Conservation (phyloP, 53 echinoderm and acorn worm species). For the Holothuria scabra region DNA sequence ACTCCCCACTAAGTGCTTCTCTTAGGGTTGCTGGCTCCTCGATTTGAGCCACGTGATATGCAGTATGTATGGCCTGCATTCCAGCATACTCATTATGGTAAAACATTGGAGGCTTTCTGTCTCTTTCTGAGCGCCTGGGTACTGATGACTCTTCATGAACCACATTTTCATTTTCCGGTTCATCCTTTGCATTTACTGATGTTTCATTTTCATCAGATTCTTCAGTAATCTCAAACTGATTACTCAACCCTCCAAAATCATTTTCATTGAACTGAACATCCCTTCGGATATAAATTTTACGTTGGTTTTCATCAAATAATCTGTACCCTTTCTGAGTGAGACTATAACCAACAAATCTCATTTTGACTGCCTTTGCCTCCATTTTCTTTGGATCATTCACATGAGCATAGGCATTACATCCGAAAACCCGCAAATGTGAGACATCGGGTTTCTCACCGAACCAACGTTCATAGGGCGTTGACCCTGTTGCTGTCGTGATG, state of each 20-base stretch:
- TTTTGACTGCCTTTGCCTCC: neutral
- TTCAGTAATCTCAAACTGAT: too few species aligned
- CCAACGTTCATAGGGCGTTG: slow-evolving; percentile 4
- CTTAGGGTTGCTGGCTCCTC: neutral
- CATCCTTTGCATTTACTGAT: too few species aligned
- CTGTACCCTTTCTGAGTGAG: slow-evolving; percentile 12
- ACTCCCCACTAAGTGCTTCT: slow-evolving; percentile 18
- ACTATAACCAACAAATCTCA: neutral
- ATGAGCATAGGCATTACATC: too few species aligned
- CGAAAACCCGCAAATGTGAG: slow-evolving; percentile 8
- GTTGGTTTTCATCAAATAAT: too few species aligned
- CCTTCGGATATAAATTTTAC: too few species aligned
- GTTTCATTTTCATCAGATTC: too few species aligned
- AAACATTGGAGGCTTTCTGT: slow-evolving; percentile 19
- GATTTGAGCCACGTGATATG: neutral
- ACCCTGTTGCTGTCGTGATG: slow-evolving; percentile 13
- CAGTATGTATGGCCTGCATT: neutral
- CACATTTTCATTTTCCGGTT: too few species aligned
- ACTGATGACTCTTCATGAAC: slow-evolving; percentile 3
- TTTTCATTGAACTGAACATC: too few species aligned
- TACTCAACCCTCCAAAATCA: too few species aligned
- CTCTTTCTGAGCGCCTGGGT: neutral
- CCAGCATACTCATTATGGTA: neutral
- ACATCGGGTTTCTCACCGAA: neutral
- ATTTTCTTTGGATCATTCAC: neutral